These are phyloP conservation scores for Pomatorhinus ruficollis DNA, from an alignment of 2,113 vertebrate species.

Conservation along the genomic window DNA sequence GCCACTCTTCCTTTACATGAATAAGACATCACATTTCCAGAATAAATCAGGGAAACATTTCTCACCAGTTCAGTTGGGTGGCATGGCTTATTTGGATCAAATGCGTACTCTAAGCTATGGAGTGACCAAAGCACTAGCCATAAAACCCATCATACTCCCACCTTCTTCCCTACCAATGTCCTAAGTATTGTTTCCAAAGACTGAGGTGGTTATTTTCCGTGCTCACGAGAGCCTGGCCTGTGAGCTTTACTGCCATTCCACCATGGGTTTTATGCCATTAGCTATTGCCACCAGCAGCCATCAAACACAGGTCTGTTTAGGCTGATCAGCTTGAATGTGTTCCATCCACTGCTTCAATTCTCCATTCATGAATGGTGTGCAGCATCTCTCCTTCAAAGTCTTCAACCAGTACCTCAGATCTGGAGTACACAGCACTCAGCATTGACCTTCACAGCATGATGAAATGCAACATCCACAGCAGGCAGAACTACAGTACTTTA, in stretches of 20 bases:
- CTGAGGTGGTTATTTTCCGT: not conserved
- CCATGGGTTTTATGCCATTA: not conserved
- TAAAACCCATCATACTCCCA: not conserved
- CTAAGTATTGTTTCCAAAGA: not conserved
- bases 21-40: not conserved
- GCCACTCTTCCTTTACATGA: not conserved
- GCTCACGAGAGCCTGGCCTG: not conserved
- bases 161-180: not conserved
- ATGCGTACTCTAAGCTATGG: fast-evolving
- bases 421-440: not conserved
- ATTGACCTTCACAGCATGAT: not conserved
- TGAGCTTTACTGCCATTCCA: not conserved
- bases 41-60: not conserved
- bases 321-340: not conserved
- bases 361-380: not conserved
- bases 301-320: not conserved
- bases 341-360: not conserved
- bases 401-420: not conserved
- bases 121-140: not conserved
- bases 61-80: not conserved
- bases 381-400: not conserved
- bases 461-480: not conserved
- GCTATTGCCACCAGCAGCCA: not conserved
- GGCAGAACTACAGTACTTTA: not conserved
- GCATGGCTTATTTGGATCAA: not conserved